phyloP scores from a whole-genome alignment of 2,797 vertebrate species.

The Sebastes melanostomus region DNA sequence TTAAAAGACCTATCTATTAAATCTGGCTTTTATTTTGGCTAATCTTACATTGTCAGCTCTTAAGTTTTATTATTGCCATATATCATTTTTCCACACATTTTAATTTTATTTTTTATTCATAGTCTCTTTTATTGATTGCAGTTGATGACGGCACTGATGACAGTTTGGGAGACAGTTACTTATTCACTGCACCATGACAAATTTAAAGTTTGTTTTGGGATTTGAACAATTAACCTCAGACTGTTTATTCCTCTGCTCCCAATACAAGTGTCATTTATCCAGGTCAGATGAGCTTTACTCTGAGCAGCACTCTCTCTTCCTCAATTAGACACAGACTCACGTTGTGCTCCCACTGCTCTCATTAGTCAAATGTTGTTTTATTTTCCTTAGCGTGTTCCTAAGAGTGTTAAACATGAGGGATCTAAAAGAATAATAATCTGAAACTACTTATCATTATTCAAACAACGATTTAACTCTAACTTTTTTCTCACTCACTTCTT shows the following conservation, averaged over 20 bases:
- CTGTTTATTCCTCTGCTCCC: not conserved
- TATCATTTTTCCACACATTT: not conserved
- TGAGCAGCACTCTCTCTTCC: not conserved
- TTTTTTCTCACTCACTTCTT: not conserved
- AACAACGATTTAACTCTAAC: not conserved
- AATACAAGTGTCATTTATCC: not conserved
- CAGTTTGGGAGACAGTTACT: not conserved
- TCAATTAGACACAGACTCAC: not conserved
- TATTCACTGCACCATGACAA: not conserved
- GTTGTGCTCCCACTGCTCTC: not conserved
- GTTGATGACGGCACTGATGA: not conserved
- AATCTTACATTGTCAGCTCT: not conserved
- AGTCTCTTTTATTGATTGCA: not conserved
- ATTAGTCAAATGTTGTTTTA: not conserved
- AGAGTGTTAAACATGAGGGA: not conserved
- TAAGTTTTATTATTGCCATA: too few species aligned
- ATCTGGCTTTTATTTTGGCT: not conserved
- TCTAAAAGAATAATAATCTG: not conserved
- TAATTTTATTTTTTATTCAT: rapidly evolving
- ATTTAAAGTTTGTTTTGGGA: not conserved
- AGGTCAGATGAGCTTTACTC: not conserved
- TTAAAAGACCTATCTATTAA: not conserved
- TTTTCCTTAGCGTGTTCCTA: not conserved
- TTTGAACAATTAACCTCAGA: not conserved
- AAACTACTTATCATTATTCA: not conserved